A percentile compares a stretch with the other conserved stretches of the same genome.
Evolutionary conservation across 1,140 invertebrate species (phyloP).

Genomic region (Rhagoletis zephyria): DNA sequence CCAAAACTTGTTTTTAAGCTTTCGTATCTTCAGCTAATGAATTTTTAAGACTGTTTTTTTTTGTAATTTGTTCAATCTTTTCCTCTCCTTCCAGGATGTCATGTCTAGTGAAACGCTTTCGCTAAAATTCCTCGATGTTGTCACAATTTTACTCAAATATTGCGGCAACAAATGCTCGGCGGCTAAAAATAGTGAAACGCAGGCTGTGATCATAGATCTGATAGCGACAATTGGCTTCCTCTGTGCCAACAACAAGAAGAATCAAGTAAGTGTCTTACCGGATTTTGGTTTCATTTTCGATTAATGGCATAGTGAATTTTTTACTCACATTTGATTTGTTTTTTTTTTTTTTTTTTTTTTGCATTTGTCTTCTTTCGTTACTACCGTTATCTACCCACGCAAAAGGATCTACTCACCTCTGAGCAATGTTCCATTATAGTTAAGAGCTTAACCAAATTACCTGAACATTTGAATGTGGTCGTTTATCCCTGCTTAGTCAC

Average conservation of each 20-base stretch:
- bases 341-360: constrained; percentile 33
- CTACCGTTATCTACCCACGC: constrained; percentile 15
- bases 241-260: constrained; percentile 75
- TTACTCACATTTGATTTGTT: background rate
- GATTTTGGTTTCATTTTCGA: background rate
- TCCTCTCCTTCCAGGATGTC: constrained; percentile 79
- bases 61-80: constrained; percentile 2
- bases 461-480: constrained; percentile 78
- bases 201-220: constrained; percentile 76
- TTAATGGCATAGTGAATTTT: background rate
- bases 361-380: constrained; percentile 7
- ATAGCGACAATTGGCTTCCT: constrained; percentile 76
- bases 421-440: constrained; percentile 69
- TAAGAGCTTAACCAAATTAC: constrained; percentile 68
- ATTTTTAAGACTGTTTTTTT: background rate
- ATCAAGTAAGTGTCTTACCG: constrained; percentile 71
- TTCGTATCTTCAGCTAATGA: no score
- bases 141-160: constrained; percentile 87
- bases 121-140: constrained; percentile 90
- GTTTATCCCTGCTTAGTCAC: constrained; percentile 91
- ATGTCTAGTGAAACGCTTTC: constrained; percentile 88
- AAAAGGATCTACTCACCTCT: constrained; percentile 66
- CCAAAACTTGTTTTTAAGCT: no score
- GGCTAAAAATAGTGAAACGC: constrained; percentile 71
- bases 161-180: constrained; percentile 77